Evolutionary conservation across 2,113 vertebrate species (phyloP).

Genomic region (Stigmatopora nigra): DNA sequence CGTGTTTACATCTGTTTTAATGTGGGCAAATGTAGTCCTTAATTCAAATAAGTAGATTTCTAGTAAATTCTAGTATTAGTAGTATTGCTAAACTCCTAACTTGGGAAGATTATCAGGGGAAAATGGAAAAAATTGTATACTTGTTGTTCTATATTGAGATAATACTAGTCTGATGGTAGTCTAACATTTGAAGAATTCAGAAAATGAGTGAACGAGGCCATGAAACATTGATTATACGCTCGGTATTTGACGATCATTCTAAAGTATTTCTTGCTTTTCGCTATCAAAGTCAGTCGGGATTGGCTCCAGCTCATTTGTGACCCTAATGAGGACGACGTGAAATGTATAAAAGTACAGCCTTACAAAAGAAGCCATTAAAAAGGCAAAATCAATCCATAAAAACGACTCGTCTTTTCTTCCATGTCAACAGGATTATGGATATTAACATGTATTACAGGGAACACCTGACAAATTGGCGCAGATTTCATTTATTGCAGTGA

Average conservation of each 20-base stretch:
- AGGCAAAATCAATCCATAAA: not conserved
- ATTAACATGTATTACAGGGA: not conserved
- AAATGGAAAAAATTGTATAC: too few species aligned
- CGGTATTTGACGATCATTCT: not conserved
- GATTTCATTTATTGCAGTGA: not conserved
- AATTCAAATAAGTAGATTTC: too few species aligned
- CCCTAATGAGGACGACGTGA: not conserved
- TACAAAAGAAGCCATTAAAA: not conserved
- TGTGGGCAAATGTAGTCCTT: too few species aligned
- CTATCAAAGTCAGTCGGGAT: not conserved
- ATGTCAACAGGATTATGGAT: slow-evolving; percentile 2
- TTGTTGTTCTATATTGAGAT: too few species aligned
- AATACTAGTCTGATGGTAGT: too few species aligned
- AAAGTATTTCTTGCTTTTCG: not conserved
- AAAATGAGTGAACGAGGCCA: not conserved
- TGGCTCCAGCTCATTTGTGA: not conserved
- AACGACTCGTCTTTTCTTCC: not conserved
- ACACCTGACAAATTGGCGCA: not conserved
- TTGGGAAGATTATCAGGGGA: too few species aligned
- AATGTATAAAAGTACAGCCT: not conserved
- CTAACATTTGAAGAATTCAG: not conserved
- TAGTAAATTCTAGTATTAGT: too few species aligned
- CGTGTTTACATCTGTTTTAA: too few species aligned
- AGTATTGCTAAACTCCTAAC: too few species aligned
- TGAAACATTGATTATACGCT: not conserved